These are phyloP conservation scores for Epicauta chinensis DNA, from an alignment of 1,140 invertebrate species.

Conservation along the genomic window DNA sequence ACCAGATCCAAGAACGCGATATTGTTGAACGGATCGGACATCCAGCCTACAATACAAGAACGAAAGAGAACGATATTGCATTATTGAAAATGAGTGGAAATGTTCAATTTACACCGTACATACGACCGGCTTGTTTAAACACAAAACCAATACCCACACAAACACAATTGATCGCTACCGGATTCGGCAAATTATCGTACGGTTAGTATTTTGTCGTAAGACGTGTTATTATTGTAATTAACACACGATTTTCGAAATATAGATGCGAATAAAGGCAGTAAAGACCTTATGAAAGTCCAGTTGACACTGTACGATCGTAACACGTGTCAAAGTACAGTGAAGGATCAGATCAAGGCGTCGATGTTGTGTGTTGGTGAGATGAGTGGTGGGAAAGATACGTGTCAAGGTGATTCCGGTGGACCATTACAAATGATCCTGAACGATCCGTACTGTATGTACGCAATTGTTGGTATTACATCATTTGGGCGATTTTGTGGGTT, in stretches of 20 bases:
- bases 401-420: conserved; percentile 46
- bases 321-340: conserved; percentile 14
- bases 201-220: too few relatives aligned
- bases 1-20: conserved; percentile 11
- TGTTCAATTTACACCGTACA: conserved; percentile 41
- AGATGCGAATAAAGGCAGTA: conserved; percentile 42
- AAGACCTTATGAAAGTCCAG: conserved; percentile 44
- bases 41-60: conserved; percentile 47
- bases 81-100: conserved; percentile 45
- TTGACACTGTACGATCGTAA: conserved; percentile 3
- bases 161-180: conserved; percentile 18
- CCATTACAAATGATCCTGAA: conserved; percentile 40
- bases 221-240: too few relatives aligned
- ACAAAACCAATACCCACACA: conserved; percentile 16
- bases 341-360: conserved; percentile 42
- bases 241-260: too few relatives aligned
- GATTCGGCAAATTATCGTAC: conserved; percentile 35
- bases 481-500: conserved; percentile 45
- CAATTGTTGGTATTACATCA: conserved; percentile 49
- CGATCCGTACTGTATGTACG: conserved; percentile 45
- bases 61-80: conserved; percentile 56
- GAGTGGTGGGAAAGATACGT: conserved; percentile 39
- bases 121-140: conserved; percentile 55
- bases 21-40: conserved; percentile 38
- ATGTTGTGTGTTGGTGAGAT: conserved; percentile 26